Evolutionary conservation across 2,888 invertebrate genomes (phyloP), one percentile per base, ranked within the genome.

Genomic region (Gastrophysa polygoni): DNA sequence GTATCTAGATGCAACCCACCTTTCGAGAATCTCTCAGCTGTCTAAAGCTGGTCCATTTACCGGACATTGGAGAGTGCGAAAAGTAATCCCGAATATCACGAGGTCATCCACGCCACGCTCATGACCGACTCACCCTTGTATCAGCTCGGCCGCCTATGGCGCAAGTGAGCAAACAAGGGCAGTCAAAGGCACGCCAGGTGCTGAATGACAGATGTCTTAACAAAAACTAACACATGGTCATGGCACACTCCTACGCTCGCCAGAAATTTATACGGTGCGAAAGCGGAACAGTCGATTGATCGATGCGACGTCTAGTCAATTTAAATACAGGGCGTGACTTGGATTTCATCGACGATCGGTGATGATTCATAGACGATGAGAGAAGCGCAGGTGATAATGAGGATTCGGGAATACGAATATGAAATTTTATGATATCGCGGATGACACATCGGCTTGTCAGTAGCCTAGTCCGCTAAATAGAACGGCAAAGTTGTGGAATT

Each of bases 171-270:
- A 43, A 54, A 44, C 54, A 24, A 6, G 54, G 10, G 17, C 44
- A 2, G 10, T 11, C 21, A 38, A 14, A 1, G 14, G 38, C 7
- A 14, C 38, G 38, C 59, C 59, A 59, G 59, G 59, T 59, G 59
- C 54, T 14, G 34, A 44, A 46, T 47, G 47, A 55, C 66, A 66
- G 66, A 66, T 66, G 66, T 61, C 66, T 56, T 43, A 20, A 28
- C 50, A 49, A 50, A 47, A 59, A 66, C 55, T 58, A 58, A 60
- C 63, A 63, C 60, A 66, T 61, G 66, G 48, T 57, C 55, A 32
- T 32, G 61, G 57, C 63, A 61, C 63, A 63, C 63, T 56, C 63
- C 63, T 55, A 63, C 59, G 50, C 38, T n/a, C 55, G 24, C 38
- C 21, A 43, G 49, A 18, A 58, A 62, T 58, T 57, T 58, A 57